phyloP scores from a whole-genome alignment of 2,797 vertebrate genomes.

The Erpetoichthys calabaricus region DNA sequence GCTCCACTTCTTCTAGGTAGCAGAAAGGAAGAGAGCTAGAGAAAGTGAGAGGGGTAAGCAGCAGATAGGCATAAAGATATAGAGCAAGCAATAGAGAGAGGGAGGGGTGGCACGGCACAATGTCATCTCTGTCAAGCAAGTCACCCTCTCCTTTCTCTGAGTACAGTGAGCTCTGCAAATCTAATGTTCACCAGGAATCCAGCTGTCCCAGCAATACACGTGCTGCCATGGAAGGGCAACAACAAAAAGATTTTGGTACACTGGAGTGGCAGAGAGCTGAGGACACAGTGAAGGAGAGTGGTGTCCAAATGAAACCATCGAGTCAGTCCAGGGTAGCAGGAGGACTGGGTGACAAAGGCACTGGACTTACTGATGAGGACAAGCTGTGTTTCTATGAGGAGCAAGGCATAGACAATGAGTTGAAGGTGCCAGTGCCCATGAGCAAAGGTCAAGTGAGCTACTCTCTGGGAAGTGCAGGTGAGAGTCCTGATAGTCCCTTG shows the following conservation, averaged over 20 bases:
- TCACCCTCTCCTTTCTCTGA: constrained; percentile 59
- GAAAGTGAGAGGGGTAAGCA: constrained; percentile 17
- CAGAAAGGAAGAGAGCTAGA: background rate
- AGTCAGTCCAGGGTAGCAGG: constrained; percentile 32
- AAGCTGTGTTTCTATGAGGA: constrained; percentile 80
- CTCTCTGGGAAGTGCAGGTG: constrained; percentile 47
- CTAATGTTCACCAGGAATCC: constrained; percentile 25
- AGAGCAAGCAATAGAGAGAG: constrained; percentile 27
- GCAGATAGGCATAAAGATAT: constrained; percentile 11
- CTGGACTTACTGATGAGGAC: constrained; percentile 75
- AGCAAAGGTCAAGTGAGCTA: constrained; percentile 28
- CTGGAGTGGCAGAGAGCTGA: constrained; percentile 70
- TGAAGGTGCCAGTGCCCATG: constrained; percentile 47
- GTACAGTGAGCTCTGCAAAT: constrained; percentile 62
- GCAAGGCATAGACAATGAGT: constrained; percentile 50
- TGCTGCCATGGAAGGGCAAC: constrained; percentile 27
- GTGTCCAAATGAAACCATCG: constrained; percentile 43
- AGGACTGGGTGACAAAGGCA: constrained; percentile 30
- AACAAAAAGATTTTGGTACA: constrained; percentile 36
- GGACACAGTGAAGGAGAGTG: constrained; percentile 52
- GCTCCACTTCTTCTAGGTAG: background rate
- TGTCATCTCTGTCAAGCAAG: constrained; percentile 76
- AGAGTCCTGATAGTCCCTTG: constrained; percentile 47
- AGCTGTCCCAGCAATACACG: constrained; percentile 21
- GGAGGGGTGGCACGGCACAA: constrained; percentile 38